Base-by-base conservation (phyloP, 2,888 invertebrate genomes). In the Cantharis rufa region DNA sequence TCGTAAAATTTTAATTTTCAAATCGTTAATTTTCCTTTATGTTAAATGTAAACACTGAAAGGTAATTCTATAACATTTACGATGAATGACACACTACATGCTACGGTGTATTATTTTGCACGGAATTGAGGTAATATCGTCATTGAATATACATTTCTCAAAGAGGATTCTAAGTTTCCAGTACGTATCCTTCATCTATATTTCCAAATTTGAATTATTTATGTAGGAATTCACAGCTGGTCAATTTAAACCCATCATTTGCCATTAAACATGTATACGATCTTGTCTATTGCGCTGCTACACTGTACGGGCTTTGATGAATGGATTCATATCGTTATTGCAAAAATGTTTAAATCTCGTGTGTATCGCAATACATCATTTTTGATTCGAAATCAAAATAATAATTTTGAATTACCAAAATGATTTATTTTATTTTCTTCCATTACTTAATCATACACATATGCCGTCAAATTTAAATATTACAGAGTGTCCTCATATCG, bases 201-300 rank as follows among this genome's bases (percentile, higher is more conserved):
- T 81, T 84, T 81, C 82, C 81, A 79, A 80, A 80, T 81, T 83
- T 85, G 83, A 85, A 85, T 85, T 84, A 84, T 82, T 84, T 80
- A 85, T 84, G 82, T 82, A 83, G 85, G 83, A 85, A 85, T 81
- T 82, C 82, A 82, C 85, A 84, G 83, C 83, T 84, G 85, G 80
- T 80, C 82, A 83, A 81, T 82, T 80, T 78, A 80, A 74, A 81
- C 81, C 82, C 81, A 78, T 81, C 80, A 82, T 81, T 82, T 82
- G 78, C 76, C 81, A 82, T 83, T 83, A 83, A 83, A 82, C 80
- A 81, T 81, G 81, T 78, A 82, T 81, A 78, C 77, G 77, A 78
- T 78, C 61, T 70, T 69, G 66, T 32, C 61, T 66, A 62, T 63
- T 21, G 64, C 62, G 21, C 71, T 71, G 62, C 48, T 71, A 69